phyloP scores from a whole-genome alignment of 2,888 invertebrate genomes.

The Cryptophagus acutangulus region DNA sequence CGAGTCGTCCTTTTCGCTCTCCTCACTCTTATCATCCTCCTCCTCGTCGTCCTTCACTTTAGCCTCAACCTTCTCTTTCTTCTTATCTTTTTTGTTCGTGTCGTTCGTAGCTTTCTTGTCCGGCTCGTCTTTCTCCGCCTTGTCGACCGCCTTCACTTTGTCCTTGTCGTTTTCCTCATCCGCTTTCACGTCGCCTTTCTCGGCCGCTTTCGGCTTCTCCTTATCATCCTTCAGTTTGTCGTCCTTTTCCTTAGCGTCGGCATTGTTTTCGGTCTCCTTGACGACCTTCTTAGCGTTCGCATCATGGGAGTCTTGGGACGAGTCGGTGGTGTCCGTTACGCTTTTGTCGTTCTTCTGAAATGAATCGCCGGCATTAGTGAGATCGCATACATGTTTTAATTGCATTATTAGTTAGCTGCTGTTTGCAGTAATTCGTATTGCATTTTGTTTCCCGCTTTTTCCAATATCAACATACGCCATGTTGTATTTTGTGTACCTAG shows the following conservation, averaged over 20 bases:
- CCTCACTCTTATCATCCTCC: slow-evolving; percentile 22
- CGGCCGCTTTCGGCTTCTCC: slow-evolving; percentile 24
- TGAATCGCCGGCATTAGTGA: slow-evolving; percentile 7
- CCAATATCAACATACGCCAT: slow-evolving; percentile 47
- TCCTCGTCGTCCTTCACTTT: slow-evolving; percentile 21
- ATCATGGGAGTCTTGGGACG: slow-evolving; percentile 37
- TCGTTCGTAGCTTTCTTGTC: slow-evolving; percentile 29
- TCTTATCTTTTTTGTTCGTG: slow-evolving; percentile 30
- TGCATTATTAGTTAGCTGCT: no score
- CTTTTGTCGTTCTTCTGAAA: slow-evolving; percentile 35
- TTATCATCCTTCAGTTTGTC: slow-evolving; percentile 28
- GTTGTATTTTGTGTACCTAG: slow-evolving; percentile 41
- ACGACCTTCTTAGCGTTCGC: slow-evolving; percentile 25
- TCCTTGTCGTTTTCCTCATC: slow-evolving; percentile 19
- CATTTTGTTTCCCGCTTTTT: slow-evolving; percentile 47
- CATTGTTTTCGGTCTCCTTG: slow-evolving; percentile 27
- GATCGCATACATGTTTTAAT: no score
- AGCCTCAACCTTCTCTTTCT: slow-evolving; percentile 31
- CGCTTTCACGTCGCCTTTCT: slow-evolving; percentile 28
- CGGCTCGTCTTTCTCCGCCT: slow-evolving; percentile 28
- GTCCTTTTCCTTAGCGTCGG: slow-evolving; percentile 29
- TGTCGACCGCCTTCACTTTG: slow-evolving; percentile 24
- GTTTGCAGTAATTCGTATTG: slow-evolving; percentile 16
- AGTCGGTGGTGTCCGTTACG: slow-evolving; percentile 35
- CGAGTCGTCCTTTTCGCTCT: slow-evolving; percentile 23